Base-by-base conservation (phyloP, 2,113 vertebrate species). In the Dascyllus trimaculatus region DNA sequence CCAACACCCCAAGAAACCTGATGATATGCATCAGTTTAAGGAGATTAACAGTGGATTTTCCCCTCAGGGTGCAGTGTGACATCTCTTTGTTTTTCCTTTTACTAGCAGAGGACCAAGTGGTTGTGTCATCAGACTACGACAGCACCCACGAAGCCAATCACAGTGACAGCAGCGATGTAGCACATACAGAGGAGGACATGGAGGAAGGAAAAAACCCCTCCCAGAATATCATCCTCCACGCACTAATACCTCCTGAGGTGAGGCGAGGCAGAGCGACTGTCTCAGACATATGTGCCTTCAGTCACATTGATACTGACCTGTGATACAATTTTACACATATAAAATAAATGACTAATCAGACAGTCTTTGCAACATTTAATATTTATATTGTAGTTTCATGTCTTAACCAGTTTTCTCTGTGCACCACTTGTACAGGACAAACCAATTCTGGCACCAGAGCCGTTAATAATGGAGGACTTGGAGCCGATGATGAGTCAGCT, bases 141-240 rank as follows among this genome's bases (percentile, higher is more conserved):
- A 94, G 94, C 88, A 94, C 94, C 67, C 93, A 95, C 10, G 95
- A 99, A 93, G 97, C 96, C 89, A 99, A 98, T 91, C 96, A 98
- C 95, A 99, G 97, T 5, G 97, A 99, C 84, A 95, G 96, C 95
- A 98, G 97, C 0, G 96, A 98, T 85, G 96, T 98, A 15, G 92
- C 97, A 22, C 97, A 96, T 75, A 96, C 95, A 2, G 96, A 98
- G 5, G 97, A 97, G 0, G 95, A 97, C 63, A 17, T 91, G 0
- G 95, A 96, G 22, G 94, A 94, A 45, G 88, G 86, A 59, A 95
- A 94, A 78, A 94, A 91, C 35, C 7, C 92, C 0, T 88, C 95
- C 0, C 95, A 97, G 76, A 93, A 92, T 51, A 93, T 97, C 49
- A 79, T 92, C 59, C 90, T 94, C 54, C 93, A 91, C 71, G 70